phyloP scores from a whole-genome alignment of 2,113 vertebrate genomes.

The Acanthisitta chloris region DNA sequence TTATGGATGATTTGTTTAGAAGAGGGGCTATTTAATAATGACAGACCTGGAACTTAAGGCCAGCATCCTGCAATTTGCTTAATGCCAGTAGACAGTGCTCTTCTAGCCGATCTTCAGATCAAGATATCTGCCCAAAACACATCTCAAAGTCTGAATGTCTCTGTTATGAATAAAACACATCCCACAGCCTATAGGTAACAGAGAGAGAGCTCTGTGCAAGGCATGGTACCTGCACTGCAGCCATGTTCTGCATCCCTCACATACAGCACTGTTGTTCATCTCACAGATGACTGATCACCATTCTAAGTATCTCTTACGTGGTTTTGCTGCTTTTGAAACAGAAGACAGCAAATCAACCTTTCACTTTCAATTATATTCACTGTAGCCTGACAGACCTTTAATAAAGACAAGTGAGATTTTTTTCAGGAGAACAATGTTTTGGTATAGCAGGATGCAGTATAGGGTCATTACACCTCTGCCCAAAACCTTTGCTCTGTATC shows the following conservation, averaged over 20 bases:
- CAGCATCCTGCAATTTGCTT: neutral
- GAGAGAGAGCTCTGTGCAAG: neutral
- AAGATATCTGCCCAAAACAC: neutral
- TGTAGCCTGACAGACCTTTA: neutral
- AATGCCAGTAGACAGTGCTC: neutral
- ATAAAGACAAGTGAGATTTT: neutral
- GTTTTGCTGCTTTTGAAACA: neutral
- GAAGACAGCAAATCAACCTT: neutral
- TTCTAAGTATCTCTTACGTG: neutral
- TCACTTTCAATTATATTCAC: neutral
- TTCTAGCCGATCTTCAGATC: neutral
- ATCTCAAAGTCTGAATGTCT: neutral
- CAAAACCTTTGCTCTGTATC: neutral
- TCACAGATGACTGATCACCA: neutral
- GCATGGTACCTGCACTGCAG: neutral
- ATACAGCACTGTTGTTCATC: neutral
- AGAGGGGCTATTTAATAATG: neutral
- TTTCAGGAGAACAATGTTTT: neutral
- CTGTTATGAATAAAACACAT: neutral
- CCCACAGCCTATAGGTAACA: neutral
- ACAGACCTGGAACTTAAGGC: neutral
- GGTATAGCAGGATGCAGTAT: neutral
- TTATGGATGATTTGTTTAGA: neutral
- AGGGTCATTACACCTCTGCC: neutral
- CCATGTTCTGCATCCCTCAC: accelerated